phyloP scores from a whole-genome alignment of 2,113 vertebrate genomes.

The Abramis brama region DNA sequence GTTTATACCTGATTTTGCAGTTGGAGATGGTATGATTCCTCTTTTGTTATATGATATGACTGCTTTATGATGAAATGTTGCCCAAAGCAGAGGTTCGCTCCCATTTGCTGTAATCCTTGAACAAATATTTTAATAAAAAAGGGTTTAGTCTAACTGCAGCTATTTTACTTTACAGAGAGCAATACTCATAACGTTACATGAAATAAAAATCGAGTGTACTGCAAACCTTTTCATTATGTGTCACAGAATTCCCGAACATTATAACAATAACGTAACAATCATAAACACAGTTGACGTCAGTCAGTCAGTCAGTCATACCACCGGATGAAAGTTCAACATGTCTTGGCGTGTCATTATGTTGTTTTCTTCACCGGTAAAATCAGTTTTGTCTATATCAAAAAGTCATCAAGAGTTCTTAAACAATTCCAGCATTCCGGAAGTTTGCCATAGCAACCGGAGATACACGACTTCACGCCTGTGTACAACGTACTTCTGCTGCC shows the following conservation, averaged over 20 bases:
- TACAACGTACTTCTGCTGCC: constrained; percentile 24
- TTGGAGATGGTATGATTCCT: background rate
- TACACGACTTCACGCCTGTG: background rate
- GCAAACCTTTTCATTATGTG: constrained; percentile 4
- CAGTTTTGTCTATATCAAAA: background rate
- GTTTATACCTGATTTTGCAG: constrained; percentile 34
- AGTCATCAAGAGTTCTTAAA: background rate
- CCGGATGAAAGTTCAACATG: background rate
- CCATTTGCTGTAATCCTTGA: constrained; percentile 59
- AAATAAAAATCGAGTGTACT: background rate
- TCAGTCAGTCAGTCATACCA: constrained; percentile 1
- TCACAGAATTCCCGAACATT: background rate
- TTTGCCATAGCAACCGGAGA: constrained; percentile 51
- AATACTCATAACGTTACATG: background rate
- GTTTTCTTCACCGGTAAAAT: background rate
- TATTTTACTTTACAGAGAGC: background rate
- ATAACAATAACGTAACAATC: background rate
- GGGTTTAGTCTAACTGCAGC: background rate
- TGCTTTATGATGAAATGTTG: background rate
- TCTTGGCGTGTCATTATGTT: background rate
- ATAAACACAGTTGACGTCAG: background rate
- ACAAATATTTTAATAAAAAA: background rate
- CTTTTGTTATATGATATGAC: background rate
- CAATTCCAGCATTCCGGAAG: background rate
- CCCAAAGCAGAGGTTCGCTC: constrained; percentile 33